Percentiles rank a stretch among this genome's conserved stretches.
phyloP scores from a whole-genome alignment of 2,113 vertebrate species.

The Chaetodon trifascialis region DNA sequence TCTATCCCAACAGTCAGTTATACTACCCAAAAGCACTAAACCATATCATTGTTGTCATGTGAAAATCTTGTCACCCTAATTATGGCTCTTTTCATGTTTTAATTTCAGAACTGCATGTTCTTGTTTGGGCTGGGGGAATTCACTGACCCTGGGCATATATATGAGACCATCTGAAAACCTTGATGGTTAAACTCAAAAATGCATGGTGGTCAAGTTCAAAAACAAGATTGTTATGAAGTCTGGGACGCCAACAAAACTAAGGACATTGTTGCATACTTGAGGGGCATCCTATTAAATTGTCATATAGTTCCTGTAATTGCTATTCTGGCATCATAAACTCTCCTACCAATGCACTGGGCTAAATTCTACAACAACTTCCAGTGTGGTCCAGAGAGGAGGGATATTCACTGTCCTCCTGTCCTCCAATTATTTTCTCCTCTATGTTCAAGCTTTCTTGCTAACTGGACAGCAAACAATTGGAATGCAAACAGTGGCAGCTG shows the following conservation, averaged over 20 bases:
- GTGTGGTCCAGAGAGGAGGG: constrained; percentile 5
- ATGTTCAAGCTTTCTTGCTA: constrained; percentile 25
- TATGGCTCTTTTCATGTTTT: constrained; percentile 37
- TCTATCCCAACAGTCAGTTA: constrained; percentile 14
- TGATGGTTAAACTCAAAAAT: constrained; percentile 21
- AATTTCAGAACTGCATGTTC: constrained; percentile 27
- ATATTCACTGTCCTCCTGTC: constrained; percentile 17
- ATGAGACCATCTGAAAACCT: constrained; percentile 30
- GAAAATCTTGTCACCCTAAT: constrained; percentile 41
- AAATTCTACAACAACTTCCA: constrained; percentile 5
- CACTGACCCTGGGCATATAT: constrained; percentile 22
- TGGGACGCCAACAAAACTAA: not conserved
- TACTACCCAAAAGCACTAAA: constrained; percentile 32
- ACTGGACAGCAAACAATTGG: constrained; percentile 63
- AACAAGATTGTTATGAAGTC: constrained; percentile 18
- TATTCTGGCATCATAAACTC: constrained; percentile 24
- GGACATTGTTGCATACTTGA: constrained; percentile 1
- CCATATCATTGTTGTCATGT: constrained; percentile 48
- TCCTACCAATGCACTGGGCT: not conserved
- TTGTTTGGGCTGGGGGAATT: constrained; percentile 10
- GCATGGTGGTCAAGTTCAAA: constrained; percentile 16
- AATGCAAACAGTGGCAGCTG: constrained; percentile 63
- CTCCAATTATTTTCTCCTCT: constrained; percentile 30
- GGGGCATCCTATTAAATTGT: constrained; percentile 34
- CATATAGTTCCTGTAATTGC: constrained; percentile 40